Base-by-base conservation (phyloP, 2,113 vertebrate genomes). In the Romanogobio albipinnatus region DNA sequence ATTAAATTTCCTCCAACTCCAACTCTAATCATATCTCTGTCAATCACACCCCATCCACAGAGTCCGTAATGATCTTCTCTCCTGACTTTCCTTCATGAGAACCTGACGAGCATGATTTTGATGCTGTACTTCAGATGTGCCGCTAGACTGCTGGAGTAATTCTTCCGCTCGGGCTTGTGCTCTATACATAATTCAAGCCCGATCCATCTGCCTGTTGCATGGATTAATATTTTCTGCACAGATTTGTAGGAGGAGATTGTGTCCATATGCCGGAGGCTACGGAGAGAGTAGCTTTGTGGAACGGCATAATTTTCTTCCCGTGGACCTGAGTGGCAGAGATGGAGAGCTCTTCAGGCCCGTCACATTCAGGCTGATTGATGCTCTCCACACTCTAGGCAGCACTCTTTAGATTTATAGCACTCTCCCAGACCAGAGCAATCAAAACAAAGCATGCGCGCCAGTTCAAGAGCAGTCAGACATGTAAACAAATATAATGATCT, bases 161-260 rank as follows among this genome's bases (percentile, higher is more conserved):
- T 64, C 74, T 82, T 17, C 24, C 17, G 24, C 26, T 77, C 43
- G 19, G 15, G 59, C 84, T 73, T 1, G 14, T 13, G 29, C 76
- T 82, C 29, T 58, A 85, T 87, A 76, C 61, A 84, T 89, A 33
- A 84, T 81, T 76, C 22, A 66, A 86, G 75, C 33, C 82, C 70
- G 5, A 53, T 84, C 70, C 64, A 62, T 91, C 85, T 88, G 83
- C 76, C 53, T 87, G 9, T 74, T 89, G 80, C 62, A 14, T 81
- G 84, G 66, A 78, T 85, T 85, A 80, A 79, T 81, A 79, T 88
- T 47, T 74, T 53, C 61, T 53, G 74, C 68, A 51, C 61, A 33
- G 81, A 88, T 66, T 83, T 58, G 81, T 66, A 70, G 64, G 82
- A 77, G 66, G 74, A 47, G 76, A 82, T 66, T 83, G 85, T 74